These are phyloP conservation scores for Nomada hirtipes DNA, from an alignment of 2,888 invertebrate species.

Conservation along the genomic window DNA sequence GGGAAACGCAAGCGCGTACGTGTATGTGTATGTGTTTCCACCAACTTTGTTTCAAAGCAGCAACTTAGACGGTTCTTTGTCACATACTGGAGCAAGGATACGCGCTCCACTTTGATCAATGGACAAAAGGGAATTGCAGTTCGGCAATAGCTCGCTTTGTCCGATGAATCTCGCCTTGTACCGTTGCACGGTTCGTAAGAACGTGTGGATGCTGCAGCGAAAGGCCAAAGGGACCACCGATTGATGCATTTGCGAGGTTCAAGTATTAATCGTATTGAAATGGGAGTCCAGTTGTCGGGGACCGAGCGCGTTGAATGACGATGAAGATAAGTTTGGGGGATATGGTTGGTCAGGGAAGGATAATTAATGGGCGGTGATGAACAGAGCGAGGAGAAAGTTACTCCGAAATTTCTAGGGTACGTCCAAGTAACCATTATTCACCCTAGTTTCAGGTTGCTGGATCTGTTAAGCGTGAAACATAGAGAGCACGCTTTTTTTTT, in stretches of 20 bases:
- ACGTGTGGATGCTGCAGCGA: too few species aligned
- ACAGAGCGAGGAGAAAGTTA: neutral
- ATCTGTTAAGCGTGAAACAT: neutral
- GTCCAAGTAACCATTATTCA: neutral
- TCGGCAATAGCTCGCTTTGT: slow-evolving; percentile 17
- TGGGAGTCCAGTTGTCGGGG: neutral
- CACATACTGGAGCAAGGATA: slow-evolving; percentile 41
- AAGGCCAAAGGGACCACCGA: neutral
- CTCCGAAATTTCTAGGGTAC: slow-evolving; percentile 5
- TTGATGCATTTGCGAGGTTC: neutral
- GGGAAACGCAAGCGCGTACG: neutral
- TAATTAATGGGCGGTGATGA: slow-evolving; percentile 14
- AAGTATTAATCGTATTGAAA: neutral
- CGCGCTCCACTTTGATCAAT: slow-evolving; percentile 46
- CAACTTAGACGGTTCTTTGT: slow-evolving; percentile 51
- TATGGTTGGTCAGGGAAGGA: neutral
- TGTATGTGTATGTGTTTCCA: neutral
- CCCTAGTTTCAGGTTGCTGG: neutral
- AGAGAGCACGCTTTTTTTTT: too few species aligned
- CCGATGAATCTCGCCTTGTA: slow-evolving; percentile 16
- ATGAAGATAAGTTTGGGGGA: neutral
- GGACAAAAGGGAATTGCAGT: slow-evolving; percentile 31
- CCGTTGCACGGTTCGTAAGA: neutral
- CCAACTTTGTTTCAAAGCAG: slow-evolving; percentile 36
- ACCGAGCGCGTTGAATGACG: neutral